phyloP scores from a whole-genome alignment of 2,888 invertebrate genomes.

The Aproaerema taeniolella region DNA sequence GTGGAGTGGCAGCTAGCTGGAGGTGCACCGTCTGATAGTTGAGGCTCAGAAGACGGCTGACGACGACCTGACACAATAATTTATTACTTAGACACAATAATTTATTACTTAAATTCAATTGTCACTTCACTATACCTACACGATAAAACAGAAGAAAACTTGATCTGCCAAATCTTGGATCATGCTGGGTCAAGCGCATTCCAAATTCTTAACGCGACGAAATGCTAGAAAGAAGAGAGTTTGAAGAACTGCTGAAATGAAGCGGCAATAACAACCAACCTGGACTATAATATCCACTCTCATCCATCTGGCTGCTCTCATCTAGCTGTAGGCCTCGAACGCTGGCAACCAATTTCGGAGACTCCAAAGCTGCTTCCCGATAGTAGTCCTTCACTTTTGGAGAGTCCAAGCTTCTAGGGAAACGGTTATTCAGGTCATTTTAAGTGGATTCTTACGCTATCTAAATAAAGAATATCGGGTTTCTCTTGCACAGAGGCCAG shows the following conservation, averaged over 20 bases:
- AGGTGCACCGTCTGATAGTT: conserved; percentile 38
- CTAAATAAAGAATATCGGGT: too few relatives aligned
- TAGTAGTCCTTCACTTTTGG: conserved; percentile 65
- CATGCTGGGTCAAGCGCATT: too few relatives aligned
- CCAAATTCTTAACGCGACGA: too few relatives aligned
- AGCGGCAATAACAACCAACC: too few relatives aligned
- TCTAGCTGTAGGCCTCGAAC: conserved; percentile 63
- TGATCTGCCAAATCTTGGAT: too few relatives aligned
- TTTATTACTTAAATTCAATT: neutral
- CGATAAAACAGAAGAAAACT: too few relatives aligned
- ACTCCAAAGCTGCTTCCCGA: conserved; percentile 56
- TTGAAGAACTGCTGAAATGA: too few relatives aligned
- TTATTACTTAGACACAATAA: neutral
- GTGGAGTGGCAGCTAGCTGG: conserved; percentile 54
- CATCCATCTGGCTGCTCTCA: conserved; percentile 69
- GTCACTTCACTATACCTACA: too few relatives aligned
- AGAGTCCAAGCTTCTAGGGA: conserved; percentile 54
- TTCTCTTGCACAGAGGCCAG: too few relatives aligned
- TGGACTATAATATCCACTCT: conserved; percentile 70
- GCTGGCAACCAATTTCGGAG: conserved; percentile 60
- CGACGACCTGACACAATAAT: conserved; percentile 44
- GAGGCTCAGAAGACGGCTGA: conserved; percentile 42
- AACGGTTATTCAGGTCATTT: too few relatives aligned
- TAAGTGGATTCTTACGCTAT: too few relatives aligned
- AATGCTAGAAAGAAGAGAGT: too few relatives aligned